phyloP scores from a whole-genome alignment of 1,140 invertebrate genomes.

The Polypedilum vanderplanki region DNA sequence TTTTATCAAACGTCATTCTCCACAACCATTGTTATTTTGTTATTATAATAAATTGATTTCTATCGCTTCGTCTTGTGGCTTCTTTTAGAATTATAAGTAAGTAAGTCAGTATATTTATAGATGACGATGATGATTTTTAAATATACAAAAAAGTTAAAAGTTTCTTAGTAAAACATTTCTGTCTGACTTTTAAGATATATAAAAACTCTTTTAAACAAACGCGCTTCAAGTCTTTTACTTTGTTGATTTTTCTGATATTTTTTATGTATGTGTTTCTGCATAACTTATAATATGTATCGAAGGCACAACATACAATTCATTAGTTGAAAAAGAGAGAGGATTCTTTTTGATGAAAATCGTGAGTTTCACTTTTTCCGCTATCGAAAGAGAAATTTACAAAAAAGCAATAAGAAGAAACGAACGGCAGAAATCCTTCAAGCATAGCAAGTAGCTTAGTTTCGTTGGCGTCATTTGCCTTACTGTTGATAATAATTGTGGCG shows the following conservation, averaged over 20 bases:
- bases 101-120: not conserved
- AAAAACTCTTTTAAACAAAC: too few relatives aligned
- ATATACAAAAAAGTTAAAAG: not conserved
- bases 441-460: not conserved
- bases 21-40: conserved; percentile 3
- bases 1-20: conserved; percentile 18
- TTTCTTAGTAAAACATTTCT: too few relatives aligned
- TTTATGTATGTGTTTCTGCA: not conserved
- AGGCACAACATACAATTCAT: not conserved
- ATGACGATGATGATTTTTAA: not conserved
- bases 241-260: too few relatives aligned
- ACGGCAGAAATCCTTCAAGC: not conserved
- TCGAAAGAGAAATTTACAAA: not conserved
- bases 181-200: too few relatives aligned
- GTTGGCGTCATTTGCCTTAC: conserved; percentile 1
- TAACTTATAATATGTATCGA: not conserved
- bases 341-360: conserved; percentile 22
- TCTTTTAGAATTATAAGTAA: not conserved
- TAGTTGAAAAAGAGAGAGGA: not conserved
- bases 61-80: not conserved
- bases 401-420: not conserved
- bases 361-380: conserved; percentile 17
- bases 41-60: conserved; percentile 28
- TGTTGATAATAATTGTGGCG: conserved; percentile 11
- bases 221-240: too few relatives aligned